Conservation (phyloP, 2,888 invertebrate species). For the Eudasyphora cyanicolor region DNA sequence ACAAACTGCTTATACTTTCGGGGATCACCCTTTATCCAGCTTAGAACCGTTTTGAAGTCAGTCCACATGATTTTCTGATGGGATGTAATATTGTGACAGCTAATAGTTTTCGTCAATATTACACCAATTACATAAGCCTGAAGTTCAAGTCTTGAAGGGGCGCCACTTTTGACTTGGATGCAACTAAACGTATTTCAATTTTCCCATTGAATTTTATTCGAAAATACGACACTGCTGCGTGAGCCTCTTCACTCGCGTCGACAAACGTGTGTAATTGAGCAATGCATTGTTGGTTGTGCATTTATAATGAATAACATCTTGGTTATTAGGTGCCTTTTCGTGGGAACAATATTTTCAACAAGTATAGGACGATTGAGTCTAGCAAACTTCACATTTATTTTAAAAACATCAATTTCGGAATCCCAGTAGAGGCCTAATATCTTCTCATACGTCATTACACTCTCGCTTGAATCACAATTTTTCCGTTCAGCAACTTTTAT, state of each 20-base stretch:
- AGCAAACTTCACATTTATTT: too few species aligned
- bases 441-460: background rate
- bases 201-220: too few species aligned
- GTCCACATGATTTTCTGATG: constrained; percentile 29
- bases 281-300: too few species aligned
- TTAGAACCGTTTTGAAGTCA: constrained; percentile 40
- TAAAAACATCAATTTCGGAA: background rate
- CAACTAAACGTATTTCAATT: too few species aligned
- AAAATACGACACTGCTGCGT: constrained; percentile 1
- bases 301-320: background rate
- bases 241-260: too few species aligned
- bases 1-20: too few species aligned
- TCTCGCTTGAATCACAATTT: background rate
- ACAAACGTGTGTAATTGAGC: too few species aligned
- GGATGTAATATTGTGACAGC: background rate
- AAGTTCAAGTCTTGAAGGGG: too few species aligned
- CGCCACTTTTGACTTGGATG: background rate
- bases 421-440: constrained; percentile 35
- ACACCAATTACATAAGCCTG: constrained; percentile 37
- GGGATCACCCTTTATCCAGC: background rate
- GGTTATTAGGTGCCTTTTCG: constrained; percentile 31
- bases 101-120: constrained; percentile 8
- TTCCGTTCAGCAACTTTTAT: background rate
- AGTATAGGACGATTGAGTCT: too few species aligned
- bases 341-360: constrained; percentile 28